Base-by-base conservation (phyloP, 2,113 vertebrate genomes). In the Pithys albifrons region DNA sequence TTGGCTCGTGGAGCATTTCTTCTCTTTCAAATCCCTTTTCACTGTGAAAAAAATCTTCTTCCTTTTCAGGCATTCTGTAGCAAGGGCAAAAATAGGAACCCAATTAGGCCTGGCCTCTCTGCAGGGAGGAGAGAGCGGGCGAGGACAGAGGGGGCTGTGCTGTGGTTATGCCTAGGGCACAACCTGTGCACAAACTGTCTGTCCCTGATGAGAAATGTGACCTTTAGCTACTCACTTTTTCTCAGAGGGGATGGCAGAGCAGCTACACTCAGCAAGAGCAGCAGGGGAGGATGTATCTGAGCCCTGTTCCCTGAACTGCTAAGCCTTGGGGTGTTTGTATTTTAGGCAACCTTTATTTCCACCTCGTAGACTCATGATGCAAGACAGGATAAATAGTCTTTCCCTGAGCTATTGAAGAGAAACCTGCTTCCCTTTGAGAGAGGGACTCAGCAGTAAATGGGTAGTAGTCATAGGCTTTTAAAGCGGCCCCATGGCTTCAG, bases 11-110 rank as follows among this genome's bases (percentile, higher is more conserved):
- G 27, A 67, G 29, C 41, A 20, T 67, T 92, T 88, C 29, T 95
- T 78, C 61, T 72, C 73, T 78, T 91, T 81, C 31, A 54, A 87
- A 78, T 73, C 65, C 77, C 70, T 89, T 92, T 86, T 86, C 43
- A 18, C 58, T 29, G 28, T 12, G 61, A 83, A 74, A 51, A 94
- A 87, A 65, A 81, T n/a, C 64, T 89, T 87, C 66, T 88, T 85
- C 85, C 57, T 92, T 96, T 95, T 95, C 88, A 93, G 88, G 83
- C 61, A 2, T 52, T 91, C 90, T 78, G 46, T 19, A 93, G 45
- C 62, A 75, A 92, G 59, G 85, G 77, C 94, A 89, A 88, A 94
- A 94, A 91, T 85, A 97, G 86, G 93, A 86, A 82, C 41, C 62
- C 70, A 52, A 10, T 92, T 88, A 80, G 2, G 52, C 70, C 70